Conservation (phyloP, 2,113 vertebrate genomes). For the Arvicanthis niloticus region DNA sequence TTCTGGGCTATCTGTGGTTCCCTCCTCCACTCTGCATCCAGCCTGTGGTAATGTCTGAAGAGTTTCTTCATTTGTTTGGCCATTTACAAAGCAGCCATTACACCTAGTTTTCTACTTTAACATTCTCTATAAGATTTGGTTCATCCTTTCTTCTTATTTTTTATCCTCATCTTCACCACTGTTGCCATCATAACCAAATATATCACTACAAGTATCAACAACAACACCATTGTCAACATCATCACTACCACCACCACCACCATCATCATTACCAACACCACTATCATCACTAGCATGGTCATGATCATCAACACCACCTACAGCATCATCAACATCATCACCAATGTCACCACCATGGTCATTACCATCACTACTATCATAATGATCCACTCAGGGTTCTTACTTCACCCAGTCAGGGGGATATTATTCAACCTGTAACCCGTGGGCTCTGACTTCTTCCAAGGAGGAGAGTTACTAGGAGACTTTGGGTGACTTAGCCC, state of each 20-base stretch:
- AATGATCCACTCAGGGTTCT: neutral
- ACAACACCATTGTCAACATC: no score
- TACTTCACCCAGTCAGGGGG: neutral
- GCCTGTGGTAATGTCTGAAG: neutral
- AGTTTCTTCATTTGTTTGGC: neutral
- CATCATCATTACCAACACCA: neutral
- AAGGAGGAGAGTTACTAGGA: neutral
- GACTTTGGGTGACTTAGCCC: neutral
- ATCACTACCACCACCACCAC: neutral
- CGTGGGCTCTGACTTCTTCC: no score
- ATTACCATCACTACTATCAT: neutral
- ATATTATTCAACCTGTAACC: neutral
- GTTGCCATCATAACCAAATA: neutral
- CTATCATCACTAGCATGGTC: neutral
- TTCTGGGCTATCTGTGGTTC: neutral
- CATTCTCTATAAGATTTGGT: neutral
- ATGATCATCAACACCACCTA: neutral
- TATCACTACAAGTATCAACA: neutral
- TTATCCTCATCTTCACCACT: neutral
- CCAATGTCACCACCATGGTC: neutral
- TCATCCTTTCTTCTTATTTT: neutral
- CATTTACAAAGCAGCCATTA: neutral
- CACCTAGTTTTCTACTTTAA: neutral
- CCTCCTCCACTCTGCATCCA: neutral
- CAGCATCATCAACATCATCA: neutral